Evolutionary conservation across 1,140 invertebrate genomes (phyloP).

Genomic region (Zaprionus africanus): DNA sequence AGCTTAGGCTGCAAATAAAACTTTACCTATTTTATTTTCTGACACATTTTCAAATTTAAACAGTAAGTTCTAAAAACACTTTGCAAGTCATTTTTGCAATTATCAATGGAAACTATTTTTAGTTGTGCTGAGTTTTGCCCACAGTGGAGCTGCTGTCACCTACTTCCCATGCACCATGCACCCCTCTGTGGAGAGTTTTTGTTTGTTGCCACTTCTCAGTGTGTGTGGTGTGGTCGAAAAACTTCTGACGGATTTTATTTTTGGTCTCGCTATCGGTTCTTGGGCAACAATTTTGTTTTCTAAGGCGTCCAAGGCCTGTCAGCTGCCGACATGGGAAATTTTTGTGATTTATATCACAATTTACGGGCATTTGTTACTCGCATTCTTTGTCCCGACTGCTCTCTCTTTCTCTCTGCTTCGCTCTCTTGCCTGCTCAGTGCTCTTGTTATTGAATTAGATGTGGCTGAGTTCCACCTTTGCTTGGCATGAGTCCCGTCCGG

Average conservation of each 20-base stretch:
- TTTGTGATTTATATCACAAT: slow-evolving; percentile 81
- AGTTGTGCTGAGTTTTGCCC: neutral
- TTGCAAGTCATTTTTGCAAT: slow-evolving; percentile 16
- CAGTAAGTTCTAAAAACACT: neutral
- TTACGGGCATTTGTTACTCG: slow-evolving; percentile 68
- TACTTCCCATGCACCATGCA: neutral
- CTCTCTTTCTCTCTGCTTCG: slow-evolving; percentile 9
- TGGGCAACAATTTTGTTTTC: slow-evolving; percentile 32
- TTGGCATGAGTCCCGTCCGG: slow-evolving; percentile 11
- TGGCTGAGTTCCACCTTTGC: slow-evolving; percentile 14
- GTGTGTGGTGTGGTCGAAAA: slow-evolving; percentile 52
- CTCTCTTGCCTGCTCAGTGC: slow-evolving; percentile 17
- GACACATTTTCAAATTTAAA: neutral
- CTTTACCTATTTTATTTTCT: neutral
- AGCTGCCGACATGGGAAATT: slow-evolving; percentile 59
- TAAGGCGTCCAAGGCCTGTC: slow-evolving; percentile 47
- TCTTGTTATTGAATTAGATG: slow-evolving; percentile 74
- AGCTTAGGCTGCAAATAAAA: neutral
- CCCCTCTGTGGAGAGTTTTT: slow-evolving; percentile 37
- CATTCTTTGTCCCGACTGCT: slow-evolving; percentile 12
- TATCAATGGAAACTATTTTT: neutral
- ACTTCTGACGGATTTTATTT: slow-evolving; percentile 71
- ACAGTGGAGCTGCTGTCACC: neutral
- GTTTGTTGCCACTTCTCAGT: slow-evolving; percentile 42
- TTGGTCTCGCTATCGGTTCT: slow-evolving; percentile 31